phyloP scores from a whole-genome alignment of 2,113 vertebrate genomes.

The Raja brachyura region DNA sequence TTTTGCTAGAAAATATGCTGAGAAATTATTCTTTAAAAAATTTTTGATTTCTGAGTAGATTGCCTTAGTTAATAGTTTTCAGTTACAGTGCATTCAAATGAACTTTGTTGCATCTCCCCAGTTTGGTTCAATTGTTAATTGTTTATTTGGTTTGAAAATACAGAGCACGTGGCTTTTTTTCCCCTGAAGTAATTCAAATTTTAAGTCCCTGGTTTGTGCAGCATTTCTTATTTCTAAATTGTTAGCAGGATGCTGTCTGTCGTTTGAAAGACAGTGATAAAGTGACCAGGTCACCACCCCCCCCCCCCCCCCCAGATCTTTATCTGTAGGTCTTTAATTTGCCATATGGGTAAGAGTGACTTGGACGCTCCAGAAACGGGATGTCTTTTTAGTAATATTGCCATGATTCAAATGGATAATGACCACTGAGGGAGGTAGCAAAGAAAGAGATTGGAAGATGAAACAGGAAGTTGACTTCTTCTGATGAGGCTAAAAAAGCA shows the following conservation, averaged over 20 bases:
- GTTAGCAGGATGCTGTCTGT: background rate
- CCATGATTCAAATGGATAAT: background rate
- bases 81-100: background rate
- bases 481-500: background rate
- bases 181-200: background rate
- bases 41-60: background rate
- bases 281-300: background rate
- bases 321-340: too few relatives aligned
- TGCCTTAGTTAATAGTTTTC: background rate
- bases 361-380: background rate
- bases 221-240: background rate
- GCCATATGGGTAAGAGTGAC: background rate
- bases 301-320: too few relatives aligned
- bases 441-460: background rate
- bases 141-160: background rate
- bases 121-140: background rate
- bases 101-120: background rate
- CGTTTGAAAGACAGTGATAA: background rate
- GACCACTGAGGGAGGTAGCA: background rate
- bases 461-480: background rate
- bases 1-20: background rate
- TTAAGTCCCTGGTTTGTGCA: background rate
- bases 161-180: background rate
- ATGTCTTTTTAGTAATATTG: background rate
- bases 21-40: background rate